Evolutionary conservation across 2,113 vertebrate species (phyloP), one percentile per base, ranked within the genome.

Genomic region (Heloderma charlesbogerti): DNA sequence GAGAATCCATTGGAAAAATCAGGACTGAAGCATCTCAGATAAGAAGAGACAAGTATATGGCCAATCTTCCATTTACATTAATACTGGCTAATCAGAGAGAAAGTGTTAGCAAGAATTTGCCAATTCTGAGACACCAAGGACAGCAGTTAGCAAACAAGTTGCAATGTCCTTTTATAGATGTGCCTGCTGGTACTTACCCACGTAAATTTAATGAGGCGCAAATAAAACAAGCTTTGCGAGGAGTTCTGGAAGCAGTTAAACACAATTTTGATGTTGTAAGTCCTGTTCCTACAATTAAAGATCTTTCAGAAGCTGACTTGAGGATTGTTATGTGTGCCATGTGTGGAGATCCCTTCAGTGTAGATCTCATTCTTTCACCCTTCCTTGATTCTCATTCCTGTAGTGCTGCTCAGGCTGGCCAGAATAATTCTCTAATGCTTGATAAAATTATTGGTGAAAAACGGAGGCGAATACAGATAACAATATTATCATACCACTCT

Each of bases 261-360:
- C 98, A 99, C 92, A 99, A 98, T 96, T 98, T 98, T 91, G 99
- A 99, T 92, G 97, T 98, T 91, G 97, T 99, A 89, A 98, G 97
- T 87, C 98, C 99, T 0, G 96, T 98, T 97, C 99, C 99, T 15
- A 98, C 97, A 78, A 99, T 99, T 97, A 99, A 99, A 95, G 99
- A 99, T 96, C 96, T 99, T 91, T 98, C 99, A 3, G 99, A 99
- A 97, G 98, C 98, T 1, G 99, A 99, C 94, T 97, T 99, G 63
- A 97, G 99, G 93, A 99, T 99, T 72, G 99, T 99, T 57, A 99
- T 99, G 99, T 99, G 99, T 94, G 99, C 98, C 91, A 99, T 99
- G 99, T 99, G 99, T 97, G 99, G 99, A 78, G 99, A 99, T 97
- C 99, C 99, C 0, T 99, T 99, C 94, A 99, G 99, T 40, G 98